Base-by-base conservation (phyloP, 1,140 invertebrate genomes). In the Drosophila parvula region DNA sequence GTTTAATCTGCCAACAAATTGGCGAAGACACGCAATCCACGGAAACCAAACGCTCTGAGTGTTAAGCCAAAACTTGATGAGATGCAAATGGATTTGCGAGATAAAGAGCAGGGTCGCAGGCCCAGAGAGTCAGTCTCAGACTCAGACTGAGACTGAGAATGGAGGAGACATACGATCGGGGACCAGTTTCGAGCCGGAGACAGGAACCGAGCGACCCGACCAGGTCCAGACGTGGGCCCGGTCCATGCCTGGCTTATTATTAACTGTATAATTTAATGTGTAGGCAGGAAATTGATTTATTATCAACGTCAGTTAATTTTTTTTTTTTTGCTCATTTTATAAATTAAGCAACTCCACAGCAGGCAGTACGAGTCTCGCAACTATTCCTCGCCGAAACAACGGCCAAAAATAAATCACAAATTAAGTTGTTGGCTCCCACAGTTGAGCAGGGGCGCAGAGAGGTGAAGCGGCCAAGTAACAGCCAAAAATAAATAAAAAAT, bases 281-380 rank as follows among this genome's bases (percentile, higher is more conserved):
- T 88, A 88, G 83, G 83, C 83, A 88, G 83, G 80, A 88, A 88
- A 88, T 88, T 88, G 83, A 88, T 88, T 88, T 88, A 88, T 89
- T 88, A 88, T 88, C 83, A 89, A 71, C 84, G 80, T 80, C 77
- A 70, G 83, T 83, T 88, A 77, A 85, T 88, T 85, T 85, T 81
- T 88, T 85, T 85, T 81, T 22, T 22, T 74, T 61, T 76, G 36
- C 59, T 63, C 65, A 80, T 88, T 64, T 82, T 79, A 69, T 88
- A 79, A 88, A 79, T 74, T 86, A 82, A 82, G 75, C 82, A 85
- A 81, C 78, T 78, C 53, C 56, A 27, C 81, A 50, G 68, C 81
- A 58, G 63, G 68, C 70, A 58, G 82, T 75, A 71, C 57, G 78
- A 76, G 61, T 75, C 50, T 86, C 55, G 75, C 50, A 78, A 78